Conservation (phyloP, 2,113 vertebrate species). For the Tychaedon coryphoeus region DNA sequence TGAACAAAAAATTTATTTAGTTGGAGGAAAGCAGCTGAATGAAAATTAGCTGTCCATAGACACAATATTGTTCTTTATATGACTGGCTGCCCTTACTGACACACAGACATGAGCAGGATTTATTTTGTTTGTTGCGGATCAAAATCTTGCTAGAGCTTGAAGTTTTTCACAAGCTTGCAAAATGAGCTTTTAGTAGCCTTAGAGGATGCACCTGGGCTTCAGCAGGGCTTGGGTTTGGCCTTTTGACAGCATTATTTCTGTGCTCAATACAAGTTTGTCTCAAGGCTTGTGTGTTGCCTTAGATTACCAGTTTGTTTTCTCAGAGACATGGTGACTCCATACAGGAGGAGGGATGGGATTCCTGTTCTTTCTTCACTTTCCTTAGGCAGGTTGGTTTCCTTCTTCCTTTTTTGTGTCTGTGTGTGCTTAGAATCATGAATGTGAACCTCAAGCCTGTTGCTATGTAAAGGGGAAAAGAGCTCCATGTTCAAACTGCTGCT, state of each 20-base stretch:
- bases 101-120: not conserved
- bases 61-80: not conserved
- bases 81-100: not conserved
- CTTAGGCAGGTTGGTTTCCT: not conserved
- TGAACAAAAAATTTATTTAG: not conserved
- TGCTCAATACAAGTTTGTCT: rapidly evolving
- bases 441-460: not conserved
- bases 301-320: not conserved
- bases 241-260: not conserved
- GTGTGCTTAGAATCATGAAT: not conserved
- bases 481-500: not conserved
- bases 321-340: not conserved
- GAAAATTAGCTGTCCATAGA: not conserved
- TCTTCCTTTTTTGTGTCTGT: rapidly evolving
- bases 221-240: not conserved
- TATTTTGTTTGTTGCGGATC: not conserved
- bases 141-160: not conserved
- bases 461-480: not conserved
- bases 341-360: not conserved
- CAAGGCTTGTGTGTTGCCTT: not conserved
- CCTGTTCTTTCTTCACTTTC: not conserved
- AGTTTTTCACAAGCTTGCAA: not conserved
- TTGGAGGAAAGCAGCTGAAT: not conserved
- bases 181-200: not conserved
- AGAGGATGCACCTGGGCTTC: not conserved